phyloP scores from a whole-genome alignment of 1,140 invertebrate genomes.

The Aphelenchoides avenae region DNA sequence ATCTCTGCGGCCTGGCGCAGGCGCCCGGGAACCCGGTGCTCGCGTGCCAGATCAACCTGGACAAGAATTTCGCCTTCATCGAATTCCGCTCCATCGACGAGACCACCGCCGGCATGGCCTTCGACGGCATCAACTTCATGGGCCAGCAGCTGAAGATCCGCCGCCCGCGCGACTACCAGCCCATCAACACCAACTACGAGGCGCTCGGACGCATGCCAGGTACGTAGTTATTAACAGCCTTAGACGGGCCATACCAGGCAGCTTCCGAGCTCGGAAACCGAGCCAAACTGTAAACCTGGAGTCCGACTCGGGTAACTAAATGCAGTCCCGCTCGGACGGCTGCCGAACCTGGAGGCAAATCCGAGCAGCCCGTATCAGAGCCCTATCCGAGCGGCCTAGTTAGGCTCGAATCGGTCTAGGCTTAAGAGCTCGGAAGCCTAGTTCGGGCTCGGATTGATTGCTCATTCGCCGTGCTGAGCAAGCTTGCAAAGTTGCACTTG shows the following conservation, averaged over 20 bases:
- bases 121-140: conserved; percentile 99
- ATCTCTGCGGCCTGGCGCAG: conserved; percentile 90
- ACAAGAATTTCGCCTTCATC: conserved; percentile 99
- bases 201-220: conserved; percentile 67
- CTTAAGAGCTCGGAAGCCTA: too few relatives aligned
- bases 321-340: too few relatives aligned
- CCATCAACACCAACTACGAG: conserved; percentile 67
- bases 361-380: too few relatives aligned
- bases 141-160: conserved; percentile 97
- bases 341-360: too few relatives aligned
- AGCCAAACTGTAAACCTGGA: background rate
- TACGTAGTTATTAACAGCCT: conserved; percentile 80
- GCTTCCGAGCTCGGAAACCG: conserved; percentile 63
- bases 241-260: conserved; percentile 78
- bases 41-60: conserved; percentile 96
- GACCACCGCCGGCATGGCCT: conserved; percentile 99
- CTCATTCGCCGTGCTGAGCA: too few relatives aligned
- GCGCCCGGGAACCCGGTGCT: conserved; percentile 97
- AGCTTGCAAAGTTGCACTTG: too few relatives aligned
- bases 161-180: conserved; percentile 96
- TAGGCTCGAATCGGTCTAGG: too few relatives aligned
- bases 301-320: too few relatives aligned
- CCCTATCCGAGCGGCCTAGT: too few relatives aligned
- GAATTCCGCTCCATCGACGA: conserved; percentile 97
- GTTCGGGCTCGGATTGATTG: too few relatives aligned